phyloP scores from a whole-genome alignment of 1,140 invertebrate species.

The Chrysomallon squamiferum region DNA sequence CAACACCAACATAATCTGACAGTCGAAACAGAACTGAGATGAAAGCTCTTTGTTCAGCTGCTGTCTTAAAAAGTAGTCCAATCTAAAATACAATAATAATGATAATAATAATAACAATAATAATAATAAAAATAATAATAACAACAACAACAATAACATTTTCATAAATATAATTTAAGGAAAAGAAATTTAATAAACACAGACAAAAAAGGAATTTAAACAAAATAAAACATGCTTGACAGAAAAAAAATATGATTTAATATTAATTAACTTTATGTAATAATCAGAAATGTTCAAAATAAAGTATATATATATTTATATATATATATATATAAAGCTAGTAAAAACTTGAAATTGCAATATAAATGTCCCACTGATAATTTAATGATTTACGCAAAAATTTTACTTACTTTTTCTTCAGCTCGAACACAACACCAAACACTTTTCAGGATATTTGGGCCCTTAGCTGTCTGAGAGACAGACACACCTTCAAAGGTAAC shows the following conservation, averaged over 20 bases:
- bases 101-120: background rate
- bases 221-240: no score
- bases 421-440: constrained; percentile 40
- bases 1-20: constrained; percentile 69
- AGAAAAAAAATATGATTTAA: no score
- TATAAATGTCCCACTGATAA: no score
- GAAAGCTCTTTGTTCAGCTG: constrained; percentile 56
- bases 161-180: no score
- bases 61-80: constrained; percentile 39
- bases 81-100: constrained; percentile 19
- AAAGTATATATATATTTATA: no score
- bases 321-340: no score
- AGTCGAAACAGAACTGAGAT: constrained; percentile 80
- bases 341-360: no score
- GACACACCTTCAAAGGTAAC: constrained; percentile 38
- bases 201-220: no score
- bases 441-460: constrained; percentile 25
- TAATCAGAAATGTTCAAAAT: no score
- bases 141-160: background rate
- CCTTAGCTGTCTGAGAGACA: constrained; percentile 18
- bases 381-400: no score
- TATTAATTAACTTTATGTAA: no score
- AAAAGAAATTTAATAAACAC: no score
- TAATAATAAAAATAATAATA: background rate
- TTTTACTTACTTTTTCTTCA: constrained; percentile 34